Base-by-base conservation (phyloP, 2,113 vertebrate genomes). In the Tenebrosternarchus preto region DNA sequence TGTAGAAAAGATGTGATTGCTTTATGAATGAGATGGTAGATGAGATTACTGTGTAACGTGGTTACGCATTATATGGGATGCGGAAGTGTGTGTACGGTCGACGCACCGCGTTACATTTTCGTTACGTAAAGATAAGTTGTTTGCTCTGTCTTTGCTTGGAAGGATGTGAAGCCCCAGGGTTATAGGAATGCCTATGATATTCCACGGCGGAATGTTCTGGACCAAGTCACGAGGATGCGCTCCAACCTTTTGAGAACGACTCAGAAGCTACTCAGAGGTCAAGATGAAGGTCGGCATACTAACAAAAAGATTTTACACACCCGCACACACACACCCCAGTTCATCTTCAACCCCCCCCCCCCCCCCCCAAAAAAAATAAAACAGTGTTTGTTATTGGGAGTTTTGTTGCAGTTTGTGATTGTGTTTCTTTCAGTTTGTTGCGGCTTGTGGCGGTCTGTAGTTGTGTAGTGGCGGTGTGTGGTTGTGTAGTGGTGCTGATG, bases 151-250 rank as follows among this genome's bases (percentile, higher is more conserved):
- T 2, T 80, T 76, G 25, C 53, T 84, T 61, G 33, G 1, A 75
- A 99, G 97, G 93, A 95, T 88, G 89, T 98, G 87, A 98, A 97
- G 90, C 97, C 97, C 67, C 97, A 98, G 89, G 95, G 93, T 80
- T 98, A 96, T 84, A 94, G 97, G 89, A 99, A 99, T 88, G 95
- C 97, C 0, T 99, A 97, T 88, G 97, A 99, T 87, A 96, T 99
- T 92, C 95, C 96, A 24, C 94, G 97, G 85, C 95, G 94, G 83
- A 96, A 96, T 90, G 93, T 99, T 89, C 89, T 99, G 90, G 97
- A 99, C 93, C 97, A 99, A 76, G 95, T 99, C 88, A 98, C 95
- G 82, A 91, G 97, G 83, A 99, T 99, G 97, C 96, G 97, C 89
- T 94, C 93, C 85, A 99, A 99, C 93, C 95, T 99, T 87, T 90